phyloP scores from a whole-genome alignment of 2,888 invertebrate genomes.

The Cistogaster globosa region DNA sequence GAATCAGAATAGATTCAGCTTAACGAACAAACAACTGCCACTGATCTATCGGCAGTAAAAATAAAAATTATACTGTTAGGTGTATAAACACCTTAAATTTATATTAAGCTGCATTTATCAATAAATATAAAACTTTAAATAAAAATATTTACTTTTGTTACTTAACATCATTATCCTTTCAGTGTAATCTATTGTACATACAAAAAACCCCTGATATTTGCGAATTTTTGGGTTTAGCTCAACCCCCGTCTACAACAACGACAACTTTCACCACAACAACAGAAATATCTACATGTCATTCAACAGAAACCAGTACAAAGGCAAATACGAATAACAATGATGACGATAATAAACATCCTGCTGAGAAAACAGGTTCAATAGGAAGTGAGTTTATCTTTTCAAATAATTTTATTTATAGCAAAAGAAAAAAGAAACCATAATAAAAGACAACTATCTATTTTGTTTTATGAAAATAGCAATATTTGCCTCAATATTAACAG shows the following conservation, averaged over 20 bases:
- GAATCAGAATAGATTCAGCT: too few relatives aligned
- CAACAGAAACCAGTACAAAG: constrained; percentile 38
- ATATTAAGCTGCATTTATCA: too few relatives aligned
- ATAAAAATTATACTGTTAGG: too few relatives aligned
- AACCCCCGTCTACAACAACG: constrained; percentile 57
- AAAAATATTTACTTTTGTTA: background rate
- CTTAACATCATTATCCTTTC: constrained; percentile 66
- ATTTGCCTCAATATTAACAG: constrained; percentile 77
- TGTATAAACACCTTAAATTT: too few relatives aligned
- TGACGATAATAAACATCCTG: constrained; percentile 69
- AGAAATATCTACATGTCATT: constrained; percentile 15
- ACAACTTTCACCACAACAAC: constrained; percentile 37
- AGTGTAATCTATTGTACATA: constrained; percentile 80
- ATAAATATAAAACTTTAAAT: background rate
- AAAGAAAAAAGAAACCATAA: background rate
- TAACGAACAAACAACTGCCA: too few relatives aligned
- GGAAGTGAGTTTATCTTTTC: constrained; percentile 76
- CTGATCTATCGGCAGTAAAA: too few relatives aligned
- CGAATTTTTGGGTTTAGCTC: constrained; percentile 77
- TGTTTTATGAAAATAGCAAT: constrained; percentile 73
- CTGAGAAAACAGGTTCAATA: constrained; percentile 76
- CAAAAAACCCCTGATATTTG: constrained; percentile 82
- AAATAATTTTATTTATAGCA: constrained; percentile 27
- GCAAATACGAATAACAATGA: constrained; percentile 29
- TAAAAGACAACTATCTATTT: constrained; percentile 17